Percentiles rank a stretch among this genome's conserved stretches.
phyloP scores from a whole-genome alignment of 2,797 vertebrate species.

The Crenuchus spilurus region DNA sequence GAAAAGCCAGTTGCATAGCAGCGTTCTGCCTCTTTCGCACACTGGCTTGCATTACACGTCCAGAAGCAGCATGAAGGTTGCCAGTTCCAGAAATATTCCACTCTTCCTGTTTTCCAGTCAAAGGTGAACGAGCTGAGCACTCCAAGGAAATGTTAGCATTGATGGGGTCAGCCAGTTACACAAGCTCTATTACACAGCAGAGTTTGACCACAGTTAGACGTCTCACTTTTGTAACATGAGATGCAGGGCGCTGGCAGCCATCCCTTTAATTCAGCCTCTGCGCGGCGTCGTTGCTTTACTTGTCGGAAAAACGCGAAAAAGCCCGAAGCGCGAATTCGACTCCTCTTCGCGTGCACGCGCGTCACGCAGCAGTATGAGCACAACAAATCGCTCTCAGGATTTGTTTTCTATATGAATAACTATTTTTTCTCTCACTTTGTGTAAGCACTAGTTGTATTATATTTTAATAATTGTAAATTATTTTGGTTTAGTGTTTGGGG shows the following conservation, averaged over 20 bases:
- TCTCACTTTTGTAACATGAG: neutral
- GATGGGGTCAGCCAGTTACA: neutral
- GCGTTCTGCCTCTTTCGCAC: slow-evolving; percentile 54
- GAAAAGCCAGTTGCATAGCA: slow-evolving; percentile 45
- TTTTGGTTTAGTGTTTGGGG: too few species aligned
- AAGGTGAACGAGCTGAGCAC: neutral
- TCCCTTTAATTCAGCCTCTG: neutral
- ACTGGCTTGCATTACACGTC: slow-evolving; percentile 33
- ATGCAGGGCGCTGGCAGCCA: neutral
- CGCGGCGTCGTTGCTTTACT: neutral
- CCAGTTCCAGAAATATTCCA: neutral
- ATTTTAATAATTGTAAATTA: too few species aligned
- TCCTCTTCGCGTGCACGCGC: too few species aligned
- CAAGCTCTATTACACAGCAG: neutral
- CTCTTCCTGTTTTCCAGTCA: neutral
- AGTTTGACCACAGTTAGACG: neutral
- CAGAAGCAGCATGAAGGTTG: slow-evolving; percentile 1
- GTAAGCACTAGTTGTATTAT: too few species aligned
- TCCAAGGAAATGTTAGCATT: neutral
- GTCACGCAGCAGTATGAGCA: too few species aligned
- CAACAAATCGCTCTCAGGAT: too few species aligned
- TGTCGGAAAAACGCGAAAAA: neutral
- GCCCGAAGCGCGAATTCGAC: too few species aligned
- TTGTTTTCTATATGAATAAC: too few species aligned
- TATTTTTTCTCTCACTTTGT: too few species aligned